Conservation (phyloP, 2,888 invertebrate species). For the Latrodectus elegans region DNA sequence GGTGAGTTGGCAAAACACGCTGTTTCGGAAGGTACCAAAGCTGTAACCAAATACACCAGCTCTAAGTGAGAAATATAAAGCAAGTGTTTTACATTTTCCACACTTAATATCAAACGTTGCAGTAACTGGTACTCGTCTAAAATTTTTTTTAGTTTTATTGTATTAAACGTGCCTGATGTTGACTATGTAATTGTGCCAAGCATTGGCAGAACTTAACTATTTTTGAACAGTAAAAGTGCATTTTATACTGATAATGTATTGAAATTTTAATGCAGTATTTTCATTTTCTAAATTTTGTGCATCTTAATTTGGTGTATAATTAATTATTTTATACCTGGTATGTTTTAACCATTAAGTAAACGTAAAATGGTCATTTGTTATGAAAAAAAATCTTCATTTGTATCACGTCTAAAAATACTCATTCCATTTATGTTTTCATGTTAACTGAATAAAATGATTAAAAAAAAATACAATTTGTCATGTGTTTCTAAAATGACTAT, state of each 20-base stretch:
- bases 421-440: not conserved
- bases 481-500: too few relatives aligned
- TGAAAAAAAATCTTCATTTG: not conserved
- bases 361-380: too few relatives aligned
- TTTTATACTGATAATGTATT: not conserved
- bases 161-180: too few relatives aligned
- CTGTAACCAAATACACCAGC: slow-evolving; percentile 61
- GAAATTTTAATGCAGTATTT: not conserved
- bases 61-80: slow-evolving; percentile 29
- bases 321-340: too few relatives aligned
- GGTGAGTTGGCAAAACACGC: slow-evolving; percentile 65
- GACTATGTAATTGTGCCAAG: too few relatives aligned
- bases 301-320: too few relatives aligned
- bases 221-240: not conserved
- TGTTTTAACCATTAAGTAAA: too few relatives aligned
- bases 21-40: slow-evolving; percentile 63
- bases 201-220: not conserved
- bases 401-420: not conserved
- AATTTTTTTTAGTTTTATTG: too few relatives aligned
- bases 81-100: not conserved
- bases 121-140: too few relatives aligned
- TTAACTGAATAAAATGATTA: not conserved
- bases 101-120: too few relatives aligned
- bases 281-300: not conserved
- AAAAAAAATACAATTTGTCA: not conserved